A percentile compares a stretch with the other conserved stretches of the same genome.
These are phyloP conservation scores for Hyles vespertilio DNA, from an alignment of 1,140 invertebrate species.

Conservation along the genomic window DNA sequence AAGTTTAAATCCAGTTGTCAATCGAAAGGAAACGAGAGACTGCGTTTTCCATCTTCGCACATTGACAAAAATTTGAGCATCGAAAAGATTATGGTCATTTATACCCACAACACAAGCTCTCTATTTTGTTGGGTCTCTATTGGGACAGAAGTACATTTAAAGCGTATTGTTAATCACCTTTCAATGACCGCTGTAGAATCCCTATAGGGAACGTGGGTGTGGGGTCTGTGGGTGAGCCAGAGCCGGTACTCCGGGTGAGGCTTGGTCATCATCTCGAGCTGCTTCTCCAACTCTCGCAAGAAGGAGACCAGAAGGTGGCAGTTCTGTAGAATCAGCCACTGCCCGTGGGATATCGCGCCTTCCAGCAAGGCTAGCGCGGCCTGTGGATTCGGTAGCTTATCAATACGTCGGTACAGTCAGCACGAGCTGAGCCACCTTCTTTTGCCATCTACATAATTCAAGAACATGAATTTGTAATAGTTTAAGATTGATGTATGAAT, in stretches of 20 bases:
- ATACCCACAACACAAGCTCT: too few species aligned
- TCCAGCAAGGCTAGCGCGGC: conserved; percentile 84
- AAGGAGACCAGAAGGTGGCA: conserved; percentile 91
- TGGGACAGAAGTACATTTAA: neutral
- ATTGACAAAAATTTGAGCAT: too few species aligned
- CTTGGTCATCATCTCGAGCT: conserved; percentile 84
- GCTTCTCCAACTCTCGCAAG: conserved; percentile 87
- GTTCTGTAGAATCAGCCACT: conserved; percentile 94
- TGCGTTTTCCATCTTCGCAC: too few species aligned
- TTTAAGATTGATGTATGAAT: too few species aligned
- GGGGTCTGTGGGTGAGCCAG: conserved; percentile 94
- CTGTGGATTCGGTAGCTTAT: conserved; percentile 58
- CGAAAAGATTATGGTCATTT: too few species aligned
- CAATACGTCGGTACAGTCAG: neutral
- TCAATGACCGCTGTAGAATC: conserved; percentile 89
- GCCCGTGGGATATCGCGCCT: conserved; percentile 83
- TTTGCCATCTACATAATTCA: too few species aligned
- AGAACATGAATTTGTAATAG: too few species aligned
- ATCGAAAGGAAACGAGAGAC: too few species aligned
- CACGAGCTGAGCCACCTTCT: too few species aligned
- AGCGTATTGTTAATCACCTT: conserved; percentile 76
- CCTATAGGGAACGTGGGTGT: conserved; percentile 91
- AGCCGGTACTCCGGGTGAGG: conserved; percentile 93
- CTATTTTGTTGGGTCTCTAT: too few species aligned
- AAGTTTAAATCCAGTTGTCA: too few species aligned